phyloP scores from a whole-genome alignment of 2,113 vertebrate species.

The Myocastor coypus region DNA sequence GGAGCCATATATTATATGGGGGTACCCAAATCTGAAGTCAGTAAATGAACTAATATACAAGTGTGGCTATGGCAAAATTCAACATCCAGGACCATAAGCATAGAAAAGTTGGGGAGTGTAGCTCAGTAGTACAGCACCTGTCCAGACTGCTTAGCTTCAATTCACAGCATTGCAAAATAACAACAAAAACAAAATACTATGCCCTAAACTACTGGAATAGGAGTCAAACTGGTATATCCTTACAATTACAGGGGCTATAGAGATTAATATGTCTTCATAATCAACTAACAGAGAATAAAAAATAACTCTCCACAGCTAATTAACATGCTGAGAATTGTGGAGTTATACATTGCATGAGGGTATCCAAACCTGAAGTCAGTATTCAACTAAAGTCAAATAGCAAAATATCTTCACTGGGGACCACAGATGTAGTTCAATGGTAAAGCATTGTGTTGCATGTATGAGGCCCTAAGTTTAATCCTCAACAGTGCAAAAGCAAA shows the following conservation, averaged over 20 bases:
- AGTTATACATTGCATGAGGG: no score
- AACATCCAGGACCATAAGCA: neutral
- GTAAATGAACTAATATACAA: no score
- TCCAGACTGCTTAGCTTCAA: neutral
- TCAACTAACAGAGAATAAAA: neutral
- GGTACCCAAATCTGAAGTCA: no score
- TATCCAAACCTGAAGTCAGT: no score
- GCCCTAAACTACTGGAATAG: neutral
- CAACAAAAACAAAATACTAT: neutral
- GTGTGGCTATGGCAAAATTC: neutral
- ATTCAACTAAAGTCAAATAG: neutral
- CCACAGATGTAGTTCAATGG: neutral
- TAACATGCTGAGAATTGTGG: neutral
- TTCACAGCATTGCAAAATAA: neutral
- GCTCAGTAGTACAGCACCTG: neutral
- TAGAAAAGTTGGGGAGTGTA: neutral
- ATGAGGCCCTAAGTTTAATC: neutral
- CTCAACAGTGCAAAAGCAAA: neutral
- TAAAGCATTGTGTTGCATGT: neutral
- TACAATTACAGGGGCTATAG: neutral
- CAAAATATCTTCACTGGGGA: neutral
- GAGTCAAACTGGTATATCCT: neutral
- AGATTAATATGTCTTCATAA: constrained; percentile 24
- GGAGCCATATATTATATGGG: no score
- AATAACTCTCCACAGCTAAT: neutral